Conservation (phyloP, 2,888 invertebrate species). For the Druceiella hillmani region DNA sequence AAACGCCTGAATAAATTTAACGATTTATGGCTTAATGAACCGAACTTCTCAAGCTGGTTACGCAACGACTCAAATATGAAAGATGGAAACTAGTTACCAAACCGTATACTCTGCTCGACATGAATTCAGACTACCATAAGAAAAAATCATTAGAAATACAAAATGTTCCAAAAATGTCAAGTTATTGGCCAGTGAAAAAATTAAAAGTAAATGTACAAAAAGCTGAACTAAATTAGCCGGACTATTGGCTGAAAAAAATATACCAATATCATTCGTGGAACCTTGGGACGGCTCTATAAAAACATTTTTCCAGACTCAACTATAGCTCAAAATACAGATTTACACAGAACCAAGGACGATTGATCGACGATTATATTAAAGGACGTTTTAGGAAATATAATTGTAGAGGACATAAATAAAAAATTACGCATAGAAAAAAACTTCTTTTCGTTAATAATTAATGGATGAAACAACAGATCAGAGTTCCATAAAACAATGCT, state of each 20-base stretch:
- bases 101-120: conserved; percentile 14
- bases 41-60: conserved; percentile 10
- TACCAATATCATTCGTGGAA: too few relatives aligned
- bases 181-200: too few relatives aligned
- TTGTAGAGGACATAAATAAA: conserved; percentile 8
- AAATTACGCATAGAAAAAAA: conserved; percentile 6
- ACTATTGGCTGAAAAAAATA: conserved; percentile 14
- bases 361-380: too few relatives aligned
- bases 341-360: conserved; percentile 17
- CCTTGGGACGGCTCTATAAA: too few relatives aligned
- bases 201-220: conserved; percentile 10
- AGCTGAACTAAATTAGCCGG: conserved; percentile 14
- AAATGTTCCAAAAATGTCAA: too few relatives aligned
- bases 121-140: conserved; percentile 18
- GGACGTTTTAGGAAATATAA: too few relatives aligned
- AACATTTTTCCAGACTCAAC: conserved; percentile 17
- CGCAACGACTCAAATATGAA: conserved; percentile 12
- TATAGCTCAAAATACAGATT: too few relatives aligned
- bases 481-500: conserved; percentile 7
- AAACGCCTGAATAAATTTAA: too few relatives aligned
- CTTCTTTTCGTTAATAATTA: too few relatives aligned
- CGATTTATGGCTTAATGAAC: too few relatives aligned
- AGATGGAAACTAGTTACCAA: conserved; percentile 16
- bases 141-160: conserved; percentile 9
- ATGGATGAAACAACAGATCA: conserved; percentile 8